These are phyloP conservation scores for Rhopalosiphum nymphaeae DNA, from an alignment of 2,888 invertebrate species.

Conservation along the genomic window DNA sequence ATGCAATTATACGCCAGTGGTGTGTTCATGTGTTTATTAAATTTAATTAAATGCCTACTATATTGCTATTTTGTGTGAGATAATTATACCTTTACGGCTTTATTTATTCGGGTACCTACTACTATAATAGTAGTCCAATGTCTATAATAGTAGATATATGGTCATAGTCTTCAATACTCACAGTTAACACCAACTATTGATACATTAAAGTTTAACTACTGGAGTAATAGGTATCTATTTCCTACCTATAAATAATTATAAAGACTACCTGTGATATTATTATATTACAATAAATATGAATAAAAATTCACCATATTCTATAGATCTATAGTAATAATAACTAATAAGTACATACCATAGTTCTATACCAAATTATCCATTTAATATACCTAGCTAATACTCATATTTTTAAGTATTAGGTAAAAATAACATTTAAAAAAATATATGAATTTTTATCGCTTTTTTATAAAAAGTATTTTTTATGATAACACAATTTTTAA, in stretches of 20 bases:
- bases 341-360: neutral
- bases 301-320: neutral
- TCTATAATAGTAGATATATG: neutral
- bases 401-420: no score
- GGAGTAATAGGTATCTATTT: no score
- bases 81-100: neutral
- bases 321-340: neutral
- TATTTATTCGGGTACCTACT: neutral
- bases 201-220: neutral
- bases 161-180: neutral
- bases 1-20: neutral
- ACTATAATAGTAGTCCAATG: neutral
- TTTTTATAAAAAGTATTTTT: no score
- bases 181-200: neutral
- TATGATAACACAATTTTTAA: neutral
- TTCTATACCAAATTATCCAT: neutral
- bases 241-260: neutral
- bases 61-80: neutral
- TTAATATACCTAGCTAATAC: no score
- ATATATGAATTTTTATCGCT: no score
- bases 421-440: no score
- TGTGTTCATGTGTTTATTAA: neutral
- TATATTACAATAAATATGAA: neutral
- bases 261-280: neutral
- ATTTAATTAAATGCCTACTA: neutral